A percentile compares a stretch with the other conserved stretches of the same genome.
These are phyloP conservation scores for Crioceris asparagi DNA, from an alignment of 2,888 invertebrate species.

Conservation along the genomic window DNA sequence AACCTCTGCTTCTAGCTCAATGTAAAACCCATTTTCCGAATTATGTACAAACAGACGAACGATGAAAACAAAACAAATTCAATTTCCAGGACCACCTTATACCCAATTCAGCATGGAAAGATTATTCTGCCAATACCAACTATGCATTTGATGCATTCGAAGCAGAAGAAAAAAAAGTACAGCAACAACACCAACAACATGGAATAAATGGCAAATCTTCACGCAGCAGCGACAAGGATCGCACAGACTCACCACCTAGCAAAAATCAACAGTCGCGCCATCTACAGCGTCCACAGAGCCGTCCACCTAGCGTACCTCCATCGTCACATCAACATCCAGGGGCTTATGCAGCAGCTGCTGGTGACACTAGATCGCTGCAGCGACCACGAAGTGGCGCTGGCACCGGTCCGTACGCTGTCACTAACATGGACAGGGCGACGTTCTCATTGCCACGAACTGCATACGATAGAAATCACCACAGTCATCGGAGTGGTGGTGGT, in stretches of 20 bases:
- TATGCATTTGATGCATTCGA: constrained; percentile 85
- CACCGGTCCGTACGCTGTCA: constrained; percentile 26
- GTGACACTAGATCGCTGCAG: constrained; percentile 53
- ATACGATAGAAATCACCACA: constrained; percentile 33
- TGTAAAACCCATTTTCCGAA: too few relatives aligned
- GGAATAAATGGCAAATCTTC: background rate
- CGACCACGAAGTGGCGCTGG: too few relatives aligned
- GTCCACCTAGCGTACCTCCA: constrained; percentile 29
- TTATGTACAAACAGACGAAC: too few relatives aligned
- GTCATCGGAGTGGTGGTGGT: constrained; percentile 29
- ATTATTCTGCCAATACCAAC: constrained; percentile 77
- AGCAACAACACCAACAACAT: constrained; percentile 19
- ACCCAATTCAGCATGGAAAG: constrained; percentile 80
- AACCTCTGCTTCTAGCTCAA: too few relatives aligned
- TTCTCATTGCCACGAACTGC: constrained; percentile 67
- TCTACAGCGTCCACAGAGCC: constrained; percentile 25
- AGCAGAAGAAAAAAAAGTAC: constrained; percentile 57
- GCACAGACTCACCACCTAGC: constrained; percentile 24
- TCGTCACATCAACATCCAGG: constrained; percentile 20
- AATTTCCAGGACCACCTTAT: constrained; percentile 64
- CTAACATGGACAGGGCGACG: constrained; percentile 49
- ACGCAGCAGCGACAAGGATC: constrained; percentile 12
- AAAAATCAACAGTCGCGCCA: constrained; percentile 6
- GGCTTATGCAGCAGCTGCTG: constrained; percentile 33
- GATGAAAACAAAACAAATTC: too few relatives aligned